A percentile compares a stretch with the other conserved stretches of the same genome.
Conservation (phyloP, 2,888 invertebrate species). For the Sarcophaga carnaria region DNA sequence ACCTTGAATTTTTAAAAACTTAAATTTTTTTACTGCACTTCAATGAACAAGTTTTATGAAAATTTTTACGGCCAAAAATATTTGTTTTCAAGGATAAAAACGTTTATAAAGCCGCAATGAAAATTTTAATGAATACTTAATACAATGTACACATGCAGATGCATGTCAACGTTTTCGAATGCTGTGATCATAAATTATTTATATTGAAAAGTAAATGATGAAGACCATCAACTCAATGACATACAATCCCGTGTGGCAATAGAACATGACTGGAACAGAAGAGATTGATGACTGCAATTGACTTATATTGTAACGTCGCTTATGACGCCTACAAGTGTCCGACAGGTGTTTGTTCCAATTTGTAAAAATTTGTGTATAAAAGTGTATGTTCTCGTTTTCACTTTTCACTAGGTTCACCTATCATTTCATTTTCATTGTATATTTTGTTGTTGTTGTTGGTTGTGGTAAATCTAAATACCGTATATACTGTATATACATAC, state of each 20-base stretch:
- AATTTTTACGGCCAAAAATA: too few relatives aligned
- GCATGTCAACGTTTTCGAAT: background rate
- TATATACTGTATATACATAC: background rate
- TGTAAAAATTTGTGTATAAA: slow-evolving; percentile 37
- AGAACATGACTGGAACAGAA: slow-evolving; percentile 18
- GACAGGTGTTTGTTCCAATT: slow-evolving; percentile 64
- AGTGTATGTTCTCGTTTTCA: background rate
- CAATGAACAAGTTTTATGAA: too few relatives aligned
- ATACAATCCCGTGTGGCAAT: background rate
- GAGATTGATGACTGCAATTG: slow-evolving; percentile 67
- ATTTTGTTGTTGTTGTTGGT: slow-evolving; percentile 2
- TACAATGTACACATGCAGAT: too few relatives aligned
- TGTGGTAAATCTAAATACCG: too few relatives aligned
- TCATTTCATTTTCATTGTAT: background rate
- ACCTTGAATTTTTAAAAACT: too few relatives aligned
- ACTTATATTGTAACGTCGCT: slow-evolving; percentile 64
- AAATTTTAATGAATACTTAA: too few relatives aligned
- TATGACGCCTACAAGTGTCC: slow-evolving; percentile 51
- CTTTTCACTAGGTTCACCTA: background rate
- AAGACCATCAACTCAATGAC: background rate
- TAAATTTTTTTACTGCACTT: too few relatives aligned
- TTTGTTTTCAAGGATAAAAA: too few relatives aligned
- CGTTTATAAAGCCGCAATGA: too few relatives aligned
- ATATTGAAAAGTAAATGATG: slow-evolving; percentile 14
- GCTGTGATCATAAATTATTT: background rate